These are phyloP conservation scores for Oncorhynchus mykiss DNA, from an alignment of 2,113 vertebrate species.

Conservation along the genomic window DNA sequence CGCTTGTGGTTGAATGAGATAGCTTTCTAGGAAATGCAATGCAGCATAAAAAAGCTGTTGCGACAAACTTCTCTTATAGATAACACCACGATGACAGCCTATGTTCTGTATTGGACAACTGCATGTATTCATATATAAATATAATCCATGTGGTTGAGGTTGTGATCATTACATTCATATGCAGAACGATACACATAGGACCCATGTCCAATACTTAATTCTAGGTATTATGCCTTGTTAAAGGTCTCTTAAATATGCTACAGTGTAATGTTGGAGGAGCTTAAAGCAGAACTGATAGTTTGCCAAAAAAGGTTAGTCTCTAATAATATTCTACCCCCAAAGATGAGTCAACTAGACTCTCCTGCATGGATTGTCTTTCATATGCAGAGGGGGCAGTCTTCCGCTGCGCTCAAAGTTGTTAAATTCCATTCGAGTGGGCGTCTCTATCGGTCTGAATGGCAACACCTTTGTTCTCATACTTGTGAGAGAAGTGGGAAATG, in stretches of 20 bases:
- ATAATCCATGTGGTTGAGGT: background rate
- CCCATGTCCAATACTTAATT: no score
- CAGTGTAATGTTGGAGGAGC: background rate
- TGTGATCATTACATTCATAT: background rate
- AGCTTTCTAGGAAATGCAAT: constrained; percentile 89
- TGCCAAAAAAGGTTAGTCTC: background rate
- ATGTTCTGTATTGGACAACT: background rate
- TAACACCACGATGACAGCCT: constrained; percentile 18
- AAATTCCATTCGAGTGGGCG: constrained; percentile 47
- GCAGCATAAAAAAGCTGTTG: constrained; percentile 15
- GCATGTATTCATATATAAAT: background rate
- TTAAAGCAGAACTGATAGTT: background rate
- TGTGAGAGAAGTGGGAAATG: constrained; percentile 67
- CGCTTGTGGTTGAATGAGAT: constrained; percentile 72
- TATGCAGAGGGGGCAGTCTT: background rate
- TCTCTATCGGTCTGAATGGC: constrained; percentile 5
- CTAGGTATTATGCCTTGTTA: no score
- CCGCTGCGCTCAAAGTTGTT: constrained; percentile 33
- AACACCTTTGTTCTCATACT: constrained; percentile 28
- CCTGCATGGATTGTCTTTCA: background rate
- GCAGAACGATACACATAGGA: no score
- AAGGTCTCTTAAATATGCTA: background rate
- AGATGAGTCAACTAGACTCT: no score
- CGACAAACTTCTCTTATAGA: constrained; percentile 27
- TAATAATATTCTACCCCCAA: background rate